A percentile compares a stretch with the other conserved stretches of the same genome.
Conservation (phyloP, 2,888 invertebrate species). For the Nebria brevicollis region DNA sequence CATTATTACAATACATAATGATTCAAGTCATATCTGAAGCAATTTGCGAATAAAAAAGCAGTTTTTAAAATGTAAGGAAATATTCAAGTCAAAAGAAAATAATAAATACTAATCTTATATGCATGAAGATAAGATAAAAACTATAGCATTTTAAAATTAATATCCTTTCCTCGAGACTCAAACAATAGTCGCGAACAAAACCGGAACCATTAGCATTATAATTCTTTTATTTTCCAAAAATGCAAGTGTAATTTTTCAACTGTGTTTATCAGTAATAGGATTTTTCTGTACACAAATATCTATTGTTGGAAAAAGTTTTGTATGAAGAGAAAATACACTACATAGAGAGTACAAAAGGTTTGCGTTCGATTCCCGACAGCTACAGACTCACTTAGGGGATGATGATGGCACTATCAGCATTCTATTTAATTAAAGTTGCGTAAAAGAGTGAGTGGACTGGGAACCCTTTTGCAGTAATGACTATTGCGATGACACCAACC, state of each 20-base stretch:
- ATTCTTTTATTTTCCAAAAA: not conserved
- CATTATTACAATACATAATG: not conserved
- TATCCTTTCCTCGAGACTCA: not conserved
- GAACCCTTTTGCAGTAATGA: conserved; percentile 35
- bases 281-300: not conserved
- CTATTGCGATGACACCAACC: not conserved
- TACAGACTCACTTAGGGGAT: not conserved
- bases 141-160: not conserved
- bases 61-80: not conserved
- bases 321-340: not conserved
- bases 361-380: not conserved
- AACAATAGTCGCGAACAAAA: not conserved
- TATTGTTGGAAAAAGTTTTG: not conserved
- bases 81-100: not conserved
- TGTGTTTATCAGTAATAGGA: not conserved
- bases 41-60: not conserved
- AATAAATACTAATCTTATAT: not conserved
- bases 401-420: conserved; percentile 30
- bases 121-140: not conserved
- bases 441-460: conserved; percentile 35
- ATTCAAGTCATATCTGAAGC: not conserved
- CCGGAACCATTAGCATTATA: not conserved
- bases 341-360: not conserved
- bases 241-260: not conserved
- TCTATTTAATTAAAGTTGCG: conserved; percentile 43